phyloP scores from a whole-genome alignment of 2,888 invertebrate genomes.

The Rhodophaea formosa region DNA sequence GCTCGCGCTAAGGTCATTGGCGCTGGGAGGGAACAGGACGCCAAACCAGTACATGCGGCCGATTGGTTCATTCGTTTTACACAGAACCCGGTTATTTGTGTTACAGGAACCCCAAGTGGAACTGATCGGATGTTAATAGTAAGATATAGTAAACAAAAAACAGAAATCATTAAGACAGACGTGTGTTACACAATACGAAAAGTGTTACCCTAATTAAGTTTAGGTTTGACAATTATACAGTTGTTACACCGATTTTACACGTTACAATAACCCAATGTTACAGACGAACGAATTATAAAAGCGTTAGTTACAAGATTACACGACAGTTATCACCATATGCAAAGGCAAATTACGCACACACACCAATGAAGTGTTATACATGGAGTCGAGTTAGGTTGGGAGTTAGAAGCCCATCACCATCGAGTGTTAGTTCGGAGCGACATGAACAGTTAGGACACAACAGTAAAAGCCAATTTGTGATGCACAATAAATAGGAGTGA shows the following conservation, averaged over 20 bases:
- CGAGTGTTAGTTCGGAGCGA: slow-evolving; percentile 65
- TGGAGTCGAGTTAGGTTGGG: slow-evolving; percentile 46
- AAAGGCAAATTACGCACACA: slow-evolving; percentile 81
- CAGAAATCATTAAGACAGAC: slow-evolving; percentile 25
- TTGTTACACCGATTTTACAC: slow-evolving; percentile 46
- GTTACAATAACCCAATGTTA: slow-evolving; percentile 57
- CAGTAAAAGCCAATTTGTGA: slow-evolving; percentile 67
- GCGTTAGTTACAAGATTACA: slow-evolving; percentile 51
- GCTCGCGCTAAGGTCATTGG: slow-evolving; percentile 67
- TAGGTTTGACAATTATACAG: slow-evolving; percentile 15
- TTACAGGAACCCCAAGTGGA: slow-evolving; percentile 57
- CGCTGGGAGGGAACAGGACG: slow-evolving; percentile 65
- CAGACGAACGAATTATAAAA: slow-evolving; percentile 31
- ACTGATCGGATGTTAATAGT: slow-evolving; percentile 52
- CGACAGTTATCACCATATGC: slow-evolving; percentile 62
- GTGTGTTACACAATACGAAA: slow-evolving; percentile 27
- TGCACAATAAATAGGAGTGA: slow-evolving; percentile 45
- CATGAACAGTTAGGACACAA: slow-evolving; percentile 61
- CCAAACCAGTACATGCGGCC: slow-evolving; percentile 47
- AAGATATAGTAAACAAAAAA: slow-evolving; percentile 31
- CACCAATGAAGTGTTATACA: slow-evolving; percentile 67
- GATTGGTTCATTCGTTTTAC: slow-evolving; percentile 75
- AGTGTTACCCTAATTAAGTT: slow-evolving; percentile 34
- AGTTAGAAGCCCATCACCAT: slow-evolving; percentile 67
- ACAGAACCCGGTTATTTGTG: slow-evolving; percentile 46